These are phyloP conservation scores for Ameiurus melas DNA, from an alignment of 2,113 vertebrate species.

Conservation along the genomic window DNA sequence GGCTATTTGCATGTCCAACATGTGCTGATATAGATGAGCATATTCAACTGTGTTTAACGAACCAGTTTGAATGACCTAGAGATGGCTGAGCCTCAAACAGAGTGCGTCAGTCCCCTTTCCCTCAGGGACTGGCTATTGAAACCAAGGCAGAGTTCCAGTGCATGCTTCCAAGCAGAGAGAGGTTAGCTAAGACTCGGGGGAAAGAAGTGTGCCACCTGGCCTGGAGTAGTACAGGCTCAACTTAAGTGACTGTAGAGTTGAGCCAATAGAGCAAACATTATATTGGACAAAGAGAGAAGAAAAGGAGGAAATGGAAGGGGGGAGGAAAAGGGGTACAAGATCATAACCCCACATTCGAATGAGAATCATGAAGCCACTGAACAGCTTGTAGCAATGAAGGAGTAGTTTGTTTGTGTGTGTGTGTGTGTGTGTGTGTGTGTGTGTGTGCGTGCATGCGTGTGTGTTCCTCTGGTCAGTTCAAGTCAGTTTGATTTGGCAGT, in stretches of 20 bases:
- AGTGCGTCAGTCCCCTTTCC: slow-evolving; percentile 7
- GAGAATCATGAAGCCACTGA: slow-evolving; percentile 7
- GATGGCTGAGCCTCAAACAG: slow-evolving; percentile 30
- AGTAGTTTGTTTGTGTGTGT: not conserved
- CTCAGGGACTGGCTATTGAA: slow-evolving; percentile 34
- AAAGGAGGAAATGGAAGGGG: not conserved
- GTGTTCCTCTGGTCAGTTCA: not conserved
- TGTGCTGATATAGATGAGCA: not conserved
- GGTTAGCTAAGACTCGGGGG: slow-evolving; percentile 28
- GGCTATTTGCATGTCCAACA: not conserved
- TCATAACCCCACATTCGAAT: slow-evolving; percentile 11
- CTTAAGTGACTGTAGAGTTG: not conserved
- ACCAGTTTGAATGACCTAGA: slow-evolving; percentile 35
- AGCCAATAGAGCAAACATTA: not conserved
- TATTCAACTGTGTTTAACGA: not conserved
- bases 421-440: not conserved
- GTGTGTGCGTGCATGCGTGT: not conserved
- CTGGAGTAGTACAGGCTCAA: slow-evolving; percentile 2
- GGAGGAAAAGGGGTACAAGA: not conserved
- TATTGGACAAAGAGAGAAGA: not conserved
- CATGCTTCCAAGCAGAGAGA: slow-evolving; percentile 31
- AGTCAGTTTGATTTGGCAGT: slow-evolving; percentile 5
- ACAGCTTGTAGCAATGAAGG: slow-evolving; percentile 1
- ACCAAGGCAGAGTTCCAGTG: slow-evolving; percentile 37
- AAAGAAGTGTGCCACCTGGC: slow-evolving; percentile 28